Percentiles rank a stretch among this genome's conserved stretches.
Evolutionary conservation across 2,888 invertebrate species (phyloP).

Genomic region (Phymatocera aterrima): DNA sequence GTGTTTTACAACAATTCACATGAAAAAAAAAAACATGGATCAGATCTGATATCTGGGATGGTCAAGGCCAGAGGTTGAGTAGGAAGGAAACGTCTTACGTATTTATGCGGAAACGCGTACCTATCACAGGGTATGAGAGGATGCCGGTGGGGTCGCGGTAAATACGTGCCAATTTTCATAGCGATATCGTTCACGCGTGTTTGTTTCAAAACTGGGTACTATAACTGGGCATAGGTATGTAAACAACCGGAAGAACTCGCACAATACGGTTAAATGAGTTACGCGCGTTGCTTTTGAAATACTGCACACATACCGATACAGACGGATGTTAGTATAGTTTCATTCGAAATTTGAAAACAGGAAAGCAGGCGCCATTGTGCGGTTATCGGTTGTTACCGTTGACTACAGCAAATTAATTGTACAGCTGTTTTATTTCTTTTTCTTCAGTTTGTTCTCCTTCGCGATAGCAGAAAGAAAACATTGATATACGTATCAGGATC

Average conservation of each 20-base stretch:
- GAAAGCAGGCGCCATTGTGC: neutral
- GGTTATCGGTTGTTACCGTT: conserved; percentile 4
- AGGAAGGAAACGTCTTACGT: too few species aligned
- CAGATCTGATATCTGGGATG: neutral
- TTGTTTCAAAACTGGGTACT: neutral
- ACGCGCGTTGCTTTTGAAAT: neutral
- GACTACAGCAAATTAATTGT: neutral
- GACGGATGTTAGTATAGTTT: conserved; percentile 21
- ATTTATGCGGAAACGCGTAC: too few species aligned
- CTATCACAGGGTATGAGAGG: too few species aligned
- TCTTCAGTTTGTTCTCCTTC: neutral
- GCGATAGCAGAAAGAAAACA: neutral
- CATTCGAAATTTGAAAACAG: neutral
- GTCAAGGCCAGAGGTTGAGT: neutral
- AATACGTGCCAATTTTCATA: neutral
- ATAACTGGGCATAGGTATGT: too few species aligned
- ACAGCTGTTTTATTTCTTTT: neutral
- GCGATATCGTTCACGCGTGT: neutral
- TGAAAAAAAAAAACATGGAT: neutral
- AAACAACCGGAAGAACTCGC: neutral
- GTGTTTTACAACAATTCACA: too few species aligned
- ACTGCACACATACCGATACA: neutral
- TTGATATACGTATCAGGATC: neutral
- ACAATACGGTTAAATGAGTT: neutral
- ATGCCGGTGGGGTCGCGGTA: too few species aligned